Base-by-base conservation (phyloP, 1,140 invertebrate genomes). In the Heliconius congener region DNA sequence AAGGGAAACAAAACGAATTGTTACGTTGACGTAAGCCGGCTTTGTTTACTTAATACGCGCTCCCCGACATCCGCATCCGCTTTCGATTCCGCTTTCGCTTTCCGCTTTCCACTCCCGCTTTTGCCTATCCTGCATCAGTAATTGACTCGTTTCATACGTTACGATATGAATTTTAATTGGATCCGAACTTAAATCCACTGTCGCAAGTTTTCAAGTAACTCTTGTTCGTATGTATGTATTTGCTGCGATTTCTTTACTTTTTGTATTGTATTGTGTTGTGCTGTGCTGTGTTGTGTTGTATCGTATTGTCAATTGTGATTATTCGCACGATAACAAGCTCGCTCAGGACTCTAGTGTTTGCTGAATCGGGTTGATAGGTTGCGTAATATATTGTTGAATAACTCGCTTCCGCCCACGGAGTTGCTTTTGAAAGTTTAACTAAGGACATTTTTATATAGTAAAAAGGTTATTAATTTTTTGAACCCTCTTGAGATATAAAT, bases 91-190 rank as follows among this genome's bases (percentile, higher is more conserved):
- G 46, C 46, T 52, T 52, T 52, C 60, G 16, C 73, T 55, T 66
- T 27, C 50, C 37, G 37, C 74, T 34, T 23, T 57, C 55, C 27
- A 11, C 27, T 1, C 27, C 13, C 60, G 39, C 46, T 73, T 46
- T 2, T 66, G n/a, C 37, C 27, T 30, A 42, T n/a, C 34, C 50
- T 16, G 70, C 39, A 70, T 27, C 78, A 39, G 42, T 81, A 82
- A 79, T 81, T 79, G 79, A 82, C 79, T 77, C 60, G 75, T 78
- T 76, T 73, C 70, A 55, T 75, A 66, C 50, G 72, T 60, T 80
- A 74, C 76, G 57, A 73, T 73, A 74, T 79, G 79, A 84, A 81
- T 81, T 82, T 81, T 84, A 84, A 82, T 81, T 84, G 79, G 81
- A 84, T 82, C 77, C 57, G 73, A 81, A 80, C 71, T 76, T 77